Base-by-base conservation (phyloP, 2,888 invertebrate species). In the Tortricodes alternella region DNA sequence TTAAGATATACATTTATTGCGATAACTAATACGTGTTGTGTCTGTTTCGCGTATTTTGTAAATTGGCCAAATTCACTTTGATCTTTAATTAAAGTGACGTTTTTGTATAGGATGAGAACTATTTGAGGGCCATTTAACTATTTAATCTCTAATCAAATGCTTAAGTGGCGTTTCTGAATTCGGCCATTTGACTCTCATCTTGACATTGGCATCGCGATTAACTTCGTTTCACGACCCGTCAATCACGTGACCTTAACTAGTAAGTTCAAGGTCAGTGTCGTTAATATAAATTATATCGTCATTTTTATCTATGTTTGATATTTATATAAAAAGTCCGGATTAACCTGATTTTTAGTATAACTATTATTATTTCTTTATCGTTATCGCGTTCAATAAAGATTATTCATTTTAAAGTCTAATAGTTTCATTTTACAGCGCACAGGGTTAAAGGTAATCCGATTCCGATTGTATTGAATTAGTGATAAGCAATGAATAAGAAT, bases 261-360 rank as follows among this genome's bases (percentile, higher is more conserved):
- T 39, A 46, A 48, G 62, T 56, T 59, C 60, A 63, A 62, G 62
- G 63, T 27, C 23, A 52, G 35, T 32, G 16, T 19, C 53, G 53
- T 60, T 59, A 37, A 35, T 32, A 52, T 53, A 46, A 32, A 11
- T 24, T 32, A 43, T 29, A 8, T 18, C 29, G 49, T 21, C 34
- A 50, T 50, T 24, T 7, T 5, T 34, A 35, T 15, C 23, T 32
- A 13, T 13, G 15, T 4, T 29, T 29, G 3, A 9, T 11, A 29
- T 29, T 29, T 29, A n/a, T 29, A 29, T 11, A 11, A 9, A 29
- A 9, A n/a, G 29, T n/a, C n/a, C n/a, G n/a, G n/a, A n/a, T n/a
- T n/a, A n/a, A n/a, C n/a, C n/a, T n/a, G n/a, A n/a, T n/a, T n/a
- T n/a, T n/a, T n/a, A n/a, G n/a, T n/a, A n/a, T n/a, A n/a, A n/a